Base-by-base conservation (phyloP, 2,888 invertebrate species). In the Athrips mouffetella region DNA sequence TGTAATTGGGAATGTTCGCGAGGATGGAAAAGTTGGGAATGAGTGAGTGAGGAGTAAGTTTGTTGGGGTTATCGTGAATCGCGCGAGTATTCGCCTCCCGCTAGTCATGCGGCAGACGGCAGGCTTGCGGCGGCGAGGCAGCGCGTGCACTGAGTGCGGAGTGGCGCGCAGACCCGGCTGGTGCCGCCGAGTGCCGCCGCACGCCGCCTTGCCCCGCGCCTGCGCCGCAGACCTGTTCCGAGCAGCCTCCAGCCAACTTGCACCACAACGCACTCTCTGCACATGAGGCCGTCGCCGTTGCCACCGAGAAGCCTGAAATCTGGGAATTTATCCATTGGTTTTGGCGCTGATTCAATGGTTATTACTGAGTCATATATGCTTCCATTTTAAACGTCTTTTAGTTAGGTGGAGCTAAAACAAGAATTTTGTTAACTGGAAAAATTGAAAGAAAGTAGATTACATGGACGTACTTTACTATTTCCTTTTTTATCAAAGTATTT, bases 101-200 rank as follows among this genome's bases (percentile, higher is more conserved):
- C 6, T 11, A n/a, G 20, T 18, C 21, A 31, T 10, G 44, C 5
- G 44, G 18, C 18, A 16, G 8, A 16, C 3, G 31, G 44, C 31
- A 21, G 44, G 44, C 44, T 76, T 71, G 70, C 79, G 75, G 76
- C 79, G 73, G 80, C 80, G 63, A 76, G 78, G 80, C 84, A 72
- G 78, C 84, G 82, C 83, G 81, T 73, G 79, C 76, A 85, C 86
- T 85, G 85, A 84, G 74, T 70, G 75, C 63, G 68, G 70, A 63
- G 61, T 67, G 62, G 69, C 70, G 71, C 73, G 63, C 63, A 66
- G 62, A 58, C 68, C 67, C 63, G 63, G 66, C 58, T 70, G 65
- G 69, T 27, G 31, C 5, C 57, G 62, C 65, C 67, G 68, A 72
- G 75, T 73, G 69, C 67, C 63, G 63, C 66, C 59, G 71, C 67